phyloP scores from a whole-genome alignment of 2,888 invertebrate species.

The Spodoptera exigua region DNA sequence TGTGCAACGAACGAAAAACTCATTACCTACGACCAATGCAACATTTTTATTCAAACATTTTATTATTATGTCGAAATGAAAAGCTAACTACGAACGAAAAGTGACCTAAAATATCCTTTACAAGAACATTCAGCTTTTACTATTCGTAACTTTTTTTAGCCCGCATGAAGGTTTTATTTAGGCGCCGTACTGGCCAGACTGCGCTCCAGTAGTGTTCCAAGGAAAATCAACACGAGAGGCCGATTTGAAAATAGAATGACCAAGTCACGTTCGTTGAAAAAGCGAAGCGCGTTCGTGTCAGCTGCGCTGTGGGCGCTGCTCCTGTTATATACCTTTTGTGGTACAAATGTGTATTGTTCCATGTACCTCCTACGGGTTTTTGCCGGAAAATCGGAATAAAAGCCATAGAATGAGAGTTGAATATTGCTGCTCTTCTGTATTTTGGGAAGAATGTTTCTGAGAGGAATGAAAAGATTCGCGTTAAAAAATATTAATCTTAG shows the following conservation, averaged over 20 bases:
- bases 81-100: conserved; percentile 1
- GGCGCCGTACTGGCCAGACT: conserved; percentile 28
- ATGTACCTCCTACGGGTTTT: too few species aligned
- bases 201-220: conserved; percentile 40
- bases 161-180: conserved; percentile 30
- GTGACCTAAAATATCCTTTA: conserved; percentile 6
- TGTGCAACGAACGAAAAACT: too few species aligned
- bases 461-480: too few species aligned
- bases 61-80: too few species aligned
- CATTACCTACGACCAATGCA: too few species aligned
- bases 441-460: too few species aligned
- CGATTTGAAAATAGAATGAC: conserved; percentile 53
- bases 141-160: conserved; percentile 14
- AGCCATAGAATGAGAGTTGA: too few species aligned
- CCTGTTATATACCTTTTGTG: conserved; percentile 29
- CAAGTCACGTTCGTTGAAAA: conserved; percentile 49
- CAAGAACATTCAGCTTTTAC: conserved; percentile 13
- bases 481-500: too few species aligned
- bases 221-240: conserved; percentile 55
- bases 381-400: too few species aligned
- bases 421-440: too few species aligned
- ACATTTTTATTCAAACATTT: too few species aligned
- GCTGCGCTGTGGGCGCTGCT: conserved; percentile 37
- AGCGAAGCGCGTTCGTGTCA: conserved; percentile 35
- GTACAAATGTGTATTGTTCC: conserved; percentile 31